A percentile compares a stretch with the other conserved stretches of the same genome.
Evolutionary conservation across 2,888 invertebrate species (phyloP).

Genomic region (Andricus quercusramuli): DNA sequence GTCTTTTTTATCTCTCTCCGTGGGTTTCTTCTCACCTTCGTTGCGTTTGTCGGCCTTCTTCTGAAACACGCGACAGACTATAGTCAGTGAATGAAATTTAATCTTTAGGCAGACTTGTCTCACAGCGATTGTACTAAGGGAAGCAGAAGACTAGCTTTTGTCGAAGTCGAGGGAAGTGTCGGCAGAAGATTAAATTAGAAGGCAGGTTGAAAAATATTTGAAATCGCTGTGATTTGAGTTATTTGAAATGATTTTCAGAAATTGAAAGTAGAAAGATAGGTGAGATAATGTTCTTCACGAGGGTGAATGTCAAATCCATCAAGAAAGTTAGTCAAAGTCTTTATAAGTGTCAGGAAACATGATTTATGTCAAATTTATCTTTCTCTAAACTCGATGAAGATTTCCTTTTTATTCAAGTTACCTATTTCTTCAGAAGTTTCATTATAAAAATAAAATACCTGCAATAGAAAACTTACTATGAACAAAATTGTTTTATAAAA

Average conservation of each 20-base stretch:
- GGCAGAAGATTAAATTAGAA: background rate
- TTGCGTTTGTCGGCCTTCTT: conserved; percentile 26
- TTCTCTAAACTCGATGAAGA: background rate
- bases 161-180: background rate
- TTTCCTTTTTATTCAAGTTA: too few relatives aligned
- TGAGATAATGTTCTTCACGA: background rate
- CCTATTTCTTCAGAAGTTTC: background rate
- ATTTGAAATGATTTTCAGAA: background rate
- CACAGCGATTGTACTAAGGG: background rate
- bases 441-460: background rate
- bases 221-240: background rate
- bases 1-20: conserved; percentile 11
- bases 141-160: conserved; percentile 6
- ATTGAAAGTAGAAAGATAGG: background rate
- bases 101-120: conserved; percentile 25
- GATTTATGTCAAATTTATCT: background rate
- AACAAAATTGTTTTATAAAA: background rate
- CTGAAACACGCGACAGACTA: conserved; percentile 44
- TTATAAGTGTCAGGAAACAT: background rate
- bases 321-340: background rate
- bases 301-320: background rate
- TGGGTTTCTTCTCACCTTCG: conserved; percentile 32
- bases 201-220: background rate
- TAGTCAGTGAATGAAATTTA: conserved; percentile 36
- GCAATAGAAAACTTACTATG: background rate